phyloP scores from a whole-genome alignment of 2,888 invertebrate genomes.

The Nesidiocoris tenuis region DNA sequence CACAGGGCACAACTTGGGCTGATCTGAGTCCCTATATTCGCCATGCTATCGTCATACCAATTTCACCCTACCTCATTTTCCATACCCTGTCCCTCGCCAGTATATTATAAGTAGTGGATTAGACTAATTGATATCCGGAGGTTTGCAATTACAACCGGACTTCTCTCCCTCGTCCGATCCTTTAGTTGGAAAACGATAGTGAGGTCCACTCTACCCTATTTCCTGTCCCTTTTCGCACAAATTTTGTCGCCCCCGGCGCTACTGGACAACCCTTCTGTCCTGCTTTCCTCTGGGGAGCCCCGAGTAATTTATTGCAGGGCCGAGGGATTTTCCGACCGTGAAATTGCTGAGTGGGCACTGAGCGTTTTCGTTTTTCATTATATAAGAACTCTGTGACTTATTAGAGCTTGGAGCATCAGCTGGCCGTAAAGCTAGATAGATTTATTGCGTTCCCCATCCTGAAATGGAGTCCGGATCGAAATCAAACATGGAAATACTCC shows the following conservation, averaged over 20 bases:
- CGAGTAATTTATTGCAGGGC: slow-evolving; percentile 5
- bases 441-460: no score
- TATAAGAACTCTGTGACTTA: slow-evolving; percentile 1
- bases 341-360: slow-evolving; percentile 25
- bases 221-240: slow-evolving; percentile 14
- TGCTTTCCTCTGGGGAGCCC: slow-evolving; percentile 19
- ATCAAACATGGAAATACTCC: no score
- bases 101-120: slow-evolving; percentile 47
- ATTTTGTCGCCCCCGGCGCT: slow-evolving; percentile 11
- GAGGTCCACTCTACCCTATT: background rate
- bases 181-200: background rate
- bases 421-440: no score
- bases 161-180: slow-evolving; percentile 7
- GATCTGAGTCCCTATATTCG: background rate
- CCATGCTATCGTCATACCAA: slow-evolving; percentile 4
- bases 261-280: slow-evolving; percentile 1
- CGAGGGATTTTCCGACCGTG: slow-evolving; percentile 16
- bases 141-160: slow-evolving; percentile 40
- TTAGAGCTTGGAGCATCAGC: background rate
- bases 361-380: background rate
- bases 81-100: background rate
- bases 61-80: slow-evolving; percentile 7
- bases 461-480: no score
- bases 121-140: slow-evolving; percentile 46
- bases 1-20: no score